Evolutionary conservation across 2,888 invertebrate species (phyloP).

Genomic region (Gymnosoma rotundatum): DNA sequence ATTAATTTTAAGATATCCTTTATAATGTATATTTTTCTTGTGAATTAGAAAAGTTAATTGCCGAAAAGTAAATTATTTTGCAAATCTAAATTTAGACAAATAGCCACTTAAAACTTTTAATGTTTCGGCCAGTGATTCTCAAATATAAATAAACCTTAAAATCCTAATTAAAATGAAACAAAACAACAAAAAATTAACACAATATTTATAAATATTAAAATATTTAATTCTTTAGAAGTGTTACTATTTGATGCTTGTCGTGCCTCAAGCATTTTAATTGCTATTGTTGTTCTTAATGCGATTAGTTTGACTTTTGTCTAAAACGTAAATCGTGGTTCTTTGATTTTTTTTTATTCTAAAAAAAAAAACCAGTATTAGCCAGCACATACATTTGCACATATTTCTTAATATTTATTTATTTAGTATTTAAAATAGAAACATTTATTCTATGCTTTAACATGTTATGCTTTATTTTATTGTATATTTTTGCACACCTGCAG

Average conservation of each 20-base stretch:
- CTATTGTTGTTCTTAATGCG: background rate
- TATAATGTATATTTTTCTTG: too few relatives aligned
- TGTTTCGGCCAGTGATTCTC: too few relatives aligned
- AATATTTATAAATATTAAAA: background rate
- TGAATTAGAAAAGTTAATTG: too few relatives aligned
- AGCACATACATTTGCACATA: background rate
- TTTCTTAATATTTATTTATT: slow-evolving; percentile 28
- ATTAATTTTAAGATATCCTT: too few relatives aligned
- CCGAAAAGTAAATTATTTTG: too few relatives aligned
- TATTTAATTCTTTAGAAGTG: background rate
- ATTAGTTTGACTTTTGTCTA: slow-evolving; percentile 40
- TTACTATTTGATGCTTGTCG: slow-evolving; percentile 1
- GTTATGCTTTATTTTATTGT: slow-evolving; percentile 49
- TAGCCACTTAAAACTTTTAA: too few relatives aligned
- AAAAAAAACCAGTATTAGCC: background rate
- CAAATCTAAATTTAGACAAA: too few relatives aligned
- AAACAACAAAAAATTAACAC: too few relatives aligned
- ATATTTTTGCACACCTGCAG: slow-evolving; percentile 64
- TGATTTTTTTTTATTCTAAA: slow-evolving; percentile 13
- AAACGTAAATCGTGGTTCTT: slow-evolving; percentile 47
- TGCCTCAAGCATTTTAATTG: background rate
- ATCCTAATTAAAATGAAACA: too few relatives aligned
- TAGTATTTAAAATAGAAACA: slow-evolving; percentile 27
- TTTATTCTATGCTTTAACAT: slow-evolving; percentile 24
- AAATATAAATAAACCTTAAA: too few relatives aligned